Percentiles rank a stretch among this genome's conserved stretches.
Evolutionary conservation across 1,140 invertebrate species (phyloP).

Genomic region (Phenacoccus solenopsis): DNA sequence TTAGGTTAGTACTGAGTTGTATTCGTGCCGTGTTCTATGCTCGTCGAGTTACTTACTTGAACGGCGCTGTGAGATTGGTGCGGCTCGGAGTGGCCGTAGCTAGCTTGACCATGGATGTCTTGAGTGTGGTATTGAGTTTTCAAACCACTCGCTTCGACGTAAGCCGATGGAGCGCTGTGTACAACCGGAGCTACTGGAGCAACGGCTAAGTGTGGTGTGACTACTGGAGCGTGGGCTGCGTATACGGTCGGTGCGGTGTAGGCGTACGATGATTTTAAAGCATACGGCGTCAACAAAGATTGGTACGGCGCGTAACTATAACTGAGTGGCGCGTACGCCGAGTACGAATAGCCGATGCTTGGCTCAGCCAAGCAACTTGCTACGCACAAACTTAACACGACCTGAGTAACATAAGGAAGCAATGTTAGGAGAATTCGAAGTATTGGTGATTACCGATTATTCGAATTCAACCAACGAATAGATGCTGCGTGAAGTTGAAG

Average conservation of each 20-base stretch:
- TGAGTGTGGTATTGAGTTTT: conserved; percentile 43
- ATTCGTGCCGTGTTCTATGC: background rate
- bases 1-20: background rate
- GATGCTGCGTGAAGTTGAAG: too few species aligned
- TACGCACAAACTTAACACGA: conserved; percentile 18
- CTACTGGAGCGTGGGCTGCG: conserved; percentile 31
- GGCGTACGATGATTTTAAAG: conserved; percentile 21
- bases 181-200: conserved; percentile 32
- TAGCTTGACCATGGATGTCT: conserved; percentile 41
- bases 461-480: too few species aligned
- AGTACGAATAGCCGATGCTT: conserved; percentile 20
- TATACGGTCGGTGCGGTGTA: conserved; percentile 21
- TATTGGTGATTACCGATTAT: too few species aligned
- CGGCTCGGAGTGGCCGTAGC: conserved; percentile 41
- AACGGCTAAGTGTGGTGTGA: conserved; percentile 29
- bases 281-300: background rate
- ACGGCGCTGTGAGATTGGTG: conserved; percentile 40
- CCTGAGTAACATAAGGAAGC: conserved; percentile 4
- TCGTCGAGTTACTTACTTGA: conserved; percentile 27
- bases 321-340: conserved; percentile 18
- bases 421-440: too few species aligned
- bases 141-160: conserved; percentile 34
- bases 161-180: conserved; percentile 35
- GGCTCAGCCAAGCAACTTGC: conserved; percentile 21
- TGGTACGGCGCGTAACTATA: conserved; percentile 4